Conservation (phyloP, 2,888 invertebrate genomes). For the Chymomyza fuscimana region DNA sequence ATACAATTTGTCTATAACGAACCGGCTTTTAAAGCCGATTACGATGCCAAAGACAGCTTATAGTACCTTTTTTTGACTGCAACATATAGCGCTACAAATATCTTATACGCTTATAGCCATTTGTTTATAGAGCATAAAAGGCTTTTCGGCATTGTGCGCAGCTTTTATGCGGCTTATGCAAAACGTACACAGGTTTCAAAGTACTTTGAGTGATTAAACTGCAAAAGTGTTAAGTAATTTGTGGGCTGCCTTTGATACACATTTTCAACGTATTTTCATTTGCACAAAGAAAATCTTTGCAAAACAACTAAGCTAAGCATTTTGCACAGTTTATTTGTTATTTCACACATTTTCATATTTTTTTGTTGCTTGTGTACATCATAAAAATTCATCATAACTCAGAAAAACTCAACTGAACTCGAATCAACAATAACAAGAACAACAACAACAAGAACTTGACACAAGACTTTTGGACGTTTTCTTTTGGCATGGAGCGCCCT, state of each 20-base stretch:
- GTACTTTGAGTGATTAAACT: neutral
- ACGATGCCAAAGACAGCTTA: neutral
- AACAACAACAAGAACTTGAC: neutral
- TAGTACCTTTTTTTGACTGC: neutral
- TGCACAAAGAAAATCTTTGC: neutral
- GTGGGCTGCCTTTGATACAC: slow-evolving; percentile 26
- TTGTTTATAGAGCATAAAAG: neutral
- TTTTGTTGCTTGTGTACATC: neutral
- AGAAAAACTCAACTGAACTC: neutral
- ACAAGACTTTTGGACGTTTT: slow-evolving; percentile 4
- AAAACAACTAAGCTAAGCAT: neutral
- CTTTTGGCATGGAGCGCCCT: neutral
- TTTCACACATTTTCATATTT: slow-evolving; percentile 6
- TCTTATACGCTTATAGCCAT: neutral
- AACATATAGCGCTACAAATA: neutral
- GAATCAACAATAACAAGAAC: neutral
- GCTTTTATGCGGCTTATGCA: slow-evolving; percentile 40
- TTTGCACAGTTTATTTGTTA: neutral
- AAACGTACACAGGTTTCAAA: slow-evolving; percentile 30
- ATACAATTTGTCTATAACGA: no score
- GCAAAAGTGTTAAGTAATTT: slow-evolving; percentile 52
- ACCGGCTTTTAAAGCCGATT: neutral
- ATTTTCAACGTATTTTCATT: neutral
- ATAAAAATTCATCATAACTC: neutral
- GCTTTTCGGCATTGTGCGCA: neutral